Conservation (phyloP, 2,888 invertebrate species). For the Odontocolon sp. region DNA sequence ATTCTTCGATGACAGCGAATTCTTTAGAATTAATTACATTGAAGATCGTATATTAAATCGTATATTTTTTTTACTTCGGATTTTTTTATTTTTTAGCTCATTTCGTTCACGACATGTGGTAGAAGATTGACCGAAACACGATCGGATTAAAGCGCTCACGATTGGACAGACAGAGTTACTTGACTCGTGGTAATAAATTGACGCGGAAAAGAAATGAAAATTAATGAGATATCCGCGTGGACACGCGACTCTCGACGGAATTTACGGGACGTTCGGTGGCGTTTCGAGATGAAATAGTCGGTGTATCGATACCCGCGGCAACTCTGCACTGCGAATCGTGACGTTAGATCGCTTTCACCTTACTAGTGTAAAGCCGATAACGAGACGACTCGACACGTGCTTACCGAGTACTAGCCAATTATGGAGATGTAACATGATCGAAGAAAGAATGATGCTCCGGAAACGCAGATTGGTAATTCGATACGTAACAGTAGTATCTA, state of each 20-base stretch:
- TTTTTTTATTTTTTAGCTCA: neutral
- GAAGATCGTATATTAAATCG: neutral
- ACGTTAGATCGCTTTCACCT: slow-evolving; percentile 15
- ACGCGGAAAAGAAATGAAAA: slow-evolving; percentile 48
- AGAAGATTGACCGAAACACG: slow-evolving; percentile 11
- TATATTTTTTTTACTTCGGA: slow-evolving; percentile 23
- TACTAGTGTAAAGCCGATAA: slow-evolving; percentile 4
- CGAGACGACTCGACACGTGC: slow-evolving; percentile 29
- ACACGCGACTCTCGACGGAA: slow-evolving; percentile 13
- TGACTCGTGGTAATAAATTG: slow-evolving; percentile 20
- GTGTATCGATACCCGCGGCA: neutral
- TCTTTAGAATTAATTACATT: neutral
- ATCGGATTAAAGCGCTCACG: neutral
- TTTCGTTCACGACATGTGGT: slow-evolving; percentile 13
- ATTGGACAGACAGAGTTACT: slow-evolving; percentile 2
- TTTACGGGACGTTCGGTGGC: neutral
- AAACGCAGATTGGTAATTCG: slow-evolving; percentile 29
- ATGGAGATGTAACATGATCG: slow-evolving; percentile 25
- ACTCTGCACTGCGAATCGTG: neutral
- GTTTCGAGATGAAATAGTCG: slow-evolving; percentile 1
- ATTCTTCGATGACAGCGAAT: neutral
- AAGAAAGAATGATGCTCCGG: slow-evolving; percentile 7
- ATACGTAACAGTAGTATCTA: slow-evolving; percentile 12
- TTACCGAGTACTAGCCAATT: slow-evolving; percentile 29
- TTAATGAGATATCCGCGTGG: slow-evolving; percentile 32